Percentiles rank a stretch among this genome's conserved stretches.
Conservation (phyloP, 1,140 invertebrate species). For the Daktulosphaira vitifoliae region DNA sequence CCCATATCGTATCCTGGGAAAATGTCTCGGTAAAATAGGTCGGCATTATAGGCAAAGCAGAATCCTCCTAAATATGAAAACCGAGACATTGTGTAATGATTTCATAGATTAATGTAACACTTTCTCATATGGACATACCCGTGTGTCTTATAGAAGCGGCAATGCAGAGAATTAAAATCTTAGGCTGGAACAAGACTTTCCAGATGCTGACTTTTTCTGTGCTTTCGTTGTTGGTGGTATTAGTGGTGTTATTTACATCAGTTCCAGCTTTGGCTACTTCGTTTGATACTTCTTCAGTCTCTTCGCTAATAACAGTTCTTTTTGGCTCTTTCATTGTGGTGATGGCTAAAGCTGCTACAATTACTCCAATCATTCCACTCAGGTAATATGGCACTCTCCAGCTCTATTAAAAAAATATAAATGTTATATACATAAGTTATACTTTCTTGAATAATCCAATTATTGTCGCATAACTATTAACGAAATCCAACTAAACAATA, state of each 20-base stretch:
- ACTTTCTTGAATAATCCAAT: too few relatives aligned
- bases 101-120: background rate
- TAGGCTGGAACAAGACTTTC: constrained; percentile 64
- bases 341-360: constrained; percentile 62
- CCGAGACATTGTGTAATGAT: background rate
- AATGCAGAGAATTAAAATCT: constrained; percentile 69
- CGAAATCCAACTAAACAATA: too few relatives aligned
- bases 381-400: constrained; percentile 83
- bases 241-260: background rate
- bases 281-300: constrained; percentile 44
- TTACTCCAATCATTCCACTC: constrained; percentile 68
- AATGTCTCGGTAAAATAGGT: constrained; percentile 76
- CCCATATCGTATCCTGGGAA: constrained; percentile 78
- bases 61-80: constrained; percentile 57
- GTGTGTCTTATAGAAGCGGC: constrained; percentile 85
- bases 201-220: constrained; percentile 52
- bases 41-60: constrained; percentile 82
- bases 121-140: too few relatives aligned
- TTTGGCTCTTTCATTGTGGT: constrained; percentile 70
- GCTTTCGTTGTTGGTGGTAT: constrained; percentile 39
- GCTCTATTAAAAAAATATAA: constrained; percentile 56
- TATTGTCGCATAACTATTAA: too few relatives aligned
- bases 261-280: background rate
- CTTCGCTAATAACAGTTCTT: constrained; percentile 61
- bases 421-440: too few relatives aligned